These are phyloP conservation scores for Sphenopsis melanotis DNA, from an alignment of 2,797 vertebrate genomes.

Conservation along the genomic window DNA sequence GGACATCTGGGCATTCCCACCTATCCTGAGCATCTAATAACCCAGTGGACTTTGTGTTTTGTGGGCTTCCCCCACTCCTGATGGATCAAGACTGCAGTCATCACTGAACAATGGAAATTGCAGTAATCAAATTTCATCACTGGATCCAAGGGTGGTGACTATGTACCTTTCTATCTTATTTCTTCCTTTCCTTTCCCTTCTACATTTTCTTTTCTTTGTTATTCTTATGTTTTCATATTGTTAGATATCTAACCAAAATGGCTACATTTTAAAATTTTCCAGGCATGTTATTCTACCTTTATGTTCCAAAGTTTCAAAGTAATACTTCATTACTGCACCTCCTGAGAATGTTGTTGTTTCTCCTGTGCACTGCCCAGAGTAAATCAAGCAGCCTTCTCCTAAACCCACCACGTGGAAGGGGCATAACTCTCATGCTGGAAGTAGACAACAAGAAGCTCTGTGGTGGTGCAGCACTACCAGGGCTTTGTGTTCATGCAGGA, in stretches of 20 bases:
- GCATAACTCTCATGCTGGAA: background rate
- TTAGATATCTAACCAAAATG: background rate
- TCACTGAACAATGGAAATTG: background rate
- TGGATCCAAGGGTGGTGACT: too few species aligned
- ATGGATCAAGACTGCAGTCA: background rate
- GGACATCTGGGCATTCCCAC: background rate
- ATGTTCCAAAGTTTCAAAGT: background rate
- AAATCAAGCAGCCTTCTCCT: background rate
- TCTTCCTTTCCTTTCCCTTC: background rate
- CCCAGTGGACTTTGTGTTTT: background rate
- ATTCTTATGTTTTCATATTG: background rate
- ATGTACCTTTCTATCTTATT: background rate
- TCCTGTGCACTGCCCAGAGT: fast-evolving
- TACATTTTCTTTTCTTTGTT: background rate
- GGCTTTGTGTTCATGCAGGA: background rate
- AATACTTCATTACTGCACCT: fast-evolving
- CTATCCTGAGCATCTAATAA: too few species aligned
- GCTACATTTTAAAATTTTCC: background rate
- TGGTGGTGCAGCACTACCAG: background rate
- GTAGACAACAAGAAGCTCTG: background rate
- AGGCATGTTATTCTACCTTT: background rate
- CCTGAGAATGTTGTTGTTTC: background rate
- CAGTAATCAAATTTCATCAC: background rate
- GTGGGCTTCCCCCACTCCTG: background rate
- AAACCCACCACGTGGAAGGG: background rate